These are phyloP conservation scores for Hydropsyche tenuis DNA, from an alignment of 1,140 invertebrate genomes.

Conservation along the genomic window DNA sequence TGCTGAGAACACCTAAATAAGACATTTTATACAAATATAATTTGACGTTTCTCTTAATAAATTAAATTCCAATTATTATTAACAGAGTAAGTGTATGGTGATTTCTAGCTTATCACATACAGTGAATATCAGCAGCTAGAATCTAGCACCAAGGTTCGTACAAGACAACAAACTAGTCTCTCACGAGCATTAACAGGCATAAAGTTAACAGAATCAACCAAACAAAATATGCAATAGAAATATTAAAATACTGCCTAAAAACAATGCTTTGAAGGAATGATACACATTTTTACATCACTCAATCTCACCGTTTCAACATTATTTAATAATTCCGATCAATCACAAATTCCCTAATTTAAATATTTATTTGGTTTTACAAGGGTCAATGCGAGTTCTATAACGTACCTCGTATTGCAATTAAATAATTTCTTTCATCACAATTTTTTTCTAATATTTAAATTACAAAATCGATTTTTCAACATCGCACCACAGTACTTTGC, in stretches of 20 bases:
- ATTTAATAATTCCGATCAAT: conserved; percentile 30
- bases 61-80: not conserved
- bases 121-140: conserved; percentile 44
- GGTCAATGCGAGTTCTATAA: conserved; percentile 42
- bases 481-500: conserved; percentile 43
- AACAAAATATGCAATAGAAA: conserved; percentile 8
- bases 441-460: conserved; percentile 47
- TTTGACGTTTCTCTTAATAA: not conserved
- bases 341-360: conserved; percentile 44
- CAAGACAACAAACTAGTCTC: conserved; percentile 33
- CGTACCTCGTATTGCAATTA: conserved; percentile 38
- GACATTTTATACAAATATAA: too few relatives aligned
- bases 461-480: conserved; percentile 46
- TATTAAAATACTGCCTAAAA: conserved; percentile 40
- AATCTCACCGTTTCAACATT: conserved; percentile 37
- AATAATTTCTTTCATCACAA: conserved; percentile 51
- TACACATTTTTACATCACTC: conserved; percentile 42
- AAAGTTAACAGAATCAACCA: not conserved
- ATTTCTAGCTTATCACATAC: conserved; percentile 12
- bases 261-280: conserved; percentile 46
- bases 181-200: conserved; percentile 31
- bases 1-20: too few relatives aligned
- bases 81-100: not conserved
- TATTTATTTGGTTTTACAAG: conserved; percentile 44
- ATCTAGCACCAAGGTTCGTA: conserved; percentile 44